phyloP scores from a whole-genome alignment of 2,888 invertebrate genomes.

The Catonia carolina region DNA sequence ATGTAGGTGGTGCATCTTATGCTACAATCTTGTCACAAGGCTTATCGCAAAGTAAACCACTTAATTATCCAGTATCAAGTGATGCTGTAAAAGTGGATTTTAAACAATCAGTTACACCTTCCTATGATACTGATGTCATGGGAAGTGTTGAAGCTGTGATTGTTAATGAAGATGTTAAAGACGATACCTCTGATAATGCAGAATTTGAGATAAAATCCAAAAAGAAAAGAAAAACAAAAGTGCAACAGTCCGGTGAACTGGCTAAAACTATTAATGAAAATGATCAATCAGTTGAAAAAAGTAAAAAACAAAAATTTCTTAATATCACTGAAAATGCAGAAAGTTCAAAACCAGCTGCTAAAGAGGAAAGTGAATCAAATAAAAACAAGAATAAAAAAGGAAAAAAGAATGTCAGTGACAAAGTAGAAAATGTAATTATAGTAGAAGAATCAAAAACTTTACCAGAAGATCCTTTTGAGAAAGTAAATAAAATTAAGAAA shows the following conservation, averaged over 20 bases:
- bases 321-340: too few species aligned
- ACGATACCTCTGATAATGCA: background rate
- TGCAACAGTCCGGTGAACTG: background rate
- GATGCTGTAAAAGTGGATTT: too few species aligned
- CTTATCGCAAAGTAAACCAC: conserved; percentile 12
- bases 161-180: background rate
- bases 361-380: conserved; percentile 15
- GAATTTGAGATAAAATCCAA: background rate
- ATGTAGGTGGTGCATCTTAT: conserved; percentile 18
- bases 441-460: background rate
- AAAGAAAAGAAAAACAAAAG: background rate
- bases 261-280: too few species aligned
- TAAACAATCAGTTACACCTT: conserved; percentile 13
- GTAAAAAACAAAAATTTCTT: too few species aligned
- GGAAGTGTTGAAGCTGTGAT: conserved; percentile 13
- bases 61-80: conserved; percentile 1
- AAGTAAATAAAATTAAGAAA: background rate
- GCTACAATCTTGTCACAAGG: conserved; percentile 26
- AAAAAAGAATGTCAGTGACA: too few species aligned
- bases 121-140: conserved; percentile 19
- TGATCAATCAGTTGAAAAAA: too few species aligned
- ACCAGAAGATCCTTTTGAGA: background rate
- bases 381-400: conserved; percentile 19
- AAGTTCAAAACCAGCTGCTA: too few species aligned
- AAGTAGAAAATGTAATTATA: background rate